These are phyloP conservation scores for Brenthis daphne DNA, from an alignment of 2,888 invertebrate species.

Conservation along the genomic window DNA sequence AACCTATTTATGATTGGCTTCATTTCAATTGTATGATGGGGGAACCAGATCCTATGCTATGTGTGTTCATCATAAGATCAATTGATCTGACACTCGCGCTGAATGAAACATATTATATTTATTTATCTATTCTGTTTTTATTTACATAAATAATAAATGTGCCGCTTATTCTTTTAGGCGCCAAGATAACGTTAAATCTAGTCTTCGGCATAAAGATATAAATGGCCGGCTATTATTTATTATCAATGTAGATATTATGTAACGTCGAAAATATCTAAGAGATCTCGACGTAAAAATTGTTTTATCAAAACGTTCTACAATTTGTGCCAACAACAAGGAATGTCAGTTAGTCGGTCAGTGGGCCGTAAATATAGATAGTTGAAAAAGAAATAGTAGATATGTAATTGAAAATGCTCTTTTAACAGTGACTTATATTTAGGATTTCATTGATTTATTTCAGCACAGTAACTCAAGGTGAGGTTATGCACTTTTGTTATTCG, in stretches of 20 bases:
- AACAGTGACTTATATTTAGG: slow-evolving; percentile 31
- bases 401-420: slow-evolving; percentile 27
- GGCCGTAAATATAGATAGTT: slow-evolving; percentile 41
- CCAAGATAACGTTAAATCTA: slow-evolving; percentile 26
- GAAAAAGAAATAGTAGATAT: slow-evolving; percentile 28
- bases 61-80: slow-evolving; percentile 5
- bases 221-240: slow-evolving; percentile 24
- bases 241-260: slow-evolving; percentile 27
- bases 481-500: slow-evolving; percentile 51
- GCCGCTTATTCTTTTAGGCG: background rate
- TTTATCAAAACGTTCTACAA: slow-evolving; percentile 37
- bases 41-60: slow-evolving; percentile 12
- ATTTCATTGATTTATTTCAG: slow-evolving; percentile 38
- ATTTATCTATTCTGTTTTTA: slow-evolving; percentile 9
- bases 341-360: slow-evolving; percentile 46
- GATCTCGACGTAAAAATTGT: slow-evolving; percentile 36
- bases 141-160: slow-evolving; percentile 11
- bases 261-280: slow-evolving; percentile 29
- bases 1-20: slow-evolving; percentile 20
- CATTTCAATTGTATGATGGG: slow-evolving; percentile 16
- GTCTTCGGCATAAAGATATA: slow-evolving; percentile 19
- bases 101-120: background rate
- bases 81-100: slow-evolving; percentile 11
- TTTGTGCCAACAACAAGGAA: slow-evolving; percentile 39
- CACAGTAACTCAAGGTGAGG: slow-evolving; percentile 59